Evolutionary conservation across 2,797 vertebrate genomes (phyloP), one percentile per base, ranked within the genome.

Genomic region (Austrolebias charrua): DNA sequence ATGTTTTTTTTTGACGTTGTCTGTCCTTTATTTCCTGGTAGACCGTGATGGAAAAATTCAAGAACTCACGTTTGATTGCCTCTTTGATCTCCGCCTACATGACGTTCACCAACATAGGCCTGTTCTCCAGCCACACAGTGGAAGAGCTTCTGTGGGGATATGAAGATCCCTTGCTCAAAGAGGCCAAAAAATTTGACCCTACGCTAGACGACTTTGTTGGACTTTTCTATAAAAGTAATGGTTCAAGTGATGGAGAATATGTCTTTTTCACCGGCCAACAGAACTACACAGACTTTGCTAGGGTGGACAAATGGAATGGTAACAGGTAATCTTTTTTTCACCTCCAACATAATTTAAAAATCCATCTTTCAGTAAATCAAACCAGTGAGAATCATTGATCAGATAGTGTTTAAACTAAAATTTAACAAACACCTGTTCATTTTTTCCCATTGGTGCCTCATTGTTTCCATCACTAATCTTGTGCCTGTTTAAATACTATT

Each of bases 71-170:
- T 0, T 0, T 72, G 0, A 0, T 44, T 0, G 47, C 76, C 31
- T 70, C 0, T 5, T 0, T 90, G 0, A 81, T 93, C 55, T 78
- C 86, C 0, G 18, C 75, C 48, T 84, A 84, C 64, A 92, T 94
- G 92, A 84, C 0, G 16, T 31, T 54, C 1, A 7, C 1, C 0
- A 40, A 12, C 0, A 88, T 92, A 45, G 90, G 89, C 0, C 61
- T 98, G 55, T 98, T 99, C 49, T 84, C 80, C 4, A 94, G 91
- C 0, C 93, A 12, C 76, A 91, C 92, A 0, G 95, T 95, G 1
- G 85, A 93, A 0, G 93, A 97, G 14, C 81, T 97, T 28, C 93
- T 99, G 15, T 99, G 98, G 97, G 97, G 97, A 29, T 99, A 98
- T 76, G 91, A 90, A 59, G 98, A 98, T 58, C 70, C 45, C 16